phyloP scores from a whole-genome alignment of 2,797 vertebrate species.

The Myotis pilosus region DNA sequence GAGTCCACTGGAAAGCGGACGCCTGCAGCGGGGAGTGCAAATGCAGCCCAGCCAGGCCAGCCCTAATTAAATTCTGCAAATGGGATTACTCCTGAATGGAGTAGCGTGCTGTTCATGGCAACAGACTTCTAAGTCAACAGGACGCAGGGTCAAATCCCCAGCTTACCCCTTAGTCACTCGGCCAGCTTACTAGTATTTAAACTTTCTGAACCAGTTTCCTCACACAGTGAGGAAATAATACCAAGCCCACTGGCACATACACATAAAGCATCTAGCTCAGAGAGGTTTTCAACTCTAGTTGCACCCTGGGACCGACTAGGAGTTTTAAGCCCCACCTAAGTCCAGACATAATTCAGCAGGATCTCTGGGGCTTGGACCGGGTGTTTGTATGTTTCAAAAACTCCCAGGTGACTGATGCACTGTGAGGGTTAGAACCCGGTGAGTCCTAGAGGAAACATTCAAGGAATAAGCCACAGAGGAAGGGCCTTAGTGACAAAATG shows the following conservation, averaged over 20 bases:
- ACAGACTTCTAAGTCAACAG: neutral
- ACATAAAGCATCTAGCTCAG: neutral
- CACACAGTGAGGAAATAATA: neutral
- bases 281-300: neutral
- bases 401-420: neutral
- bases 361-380: neutral
- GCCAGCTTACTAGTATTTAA: neutral
- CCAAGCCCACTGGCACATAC: neutral
- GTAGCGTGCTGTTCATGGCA: neutral
- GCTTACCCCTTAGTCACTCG: neutral
- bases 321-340: neutral
- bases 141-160: neutral
- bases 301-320: neutral
- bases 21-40: neutral
- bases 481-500: neutral
- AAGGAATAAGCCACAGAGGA: neutral
- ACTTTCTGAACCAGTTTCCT: neutral
- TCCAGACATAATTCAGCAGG: neutral
- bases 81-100: neutral
- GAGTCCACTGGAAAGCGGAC: neutral
- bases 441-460: accelerated
- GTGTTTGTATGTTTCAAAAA: neutral
- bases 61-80: neutral
- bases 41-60: neutral
- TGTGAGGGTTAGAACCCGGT: neutral